These are phyloP conservation scores for Tupiocoris notatus DNA, from an alignment of 2,888 invertebrate genomes.

Conservation along the genomic window DNA sequence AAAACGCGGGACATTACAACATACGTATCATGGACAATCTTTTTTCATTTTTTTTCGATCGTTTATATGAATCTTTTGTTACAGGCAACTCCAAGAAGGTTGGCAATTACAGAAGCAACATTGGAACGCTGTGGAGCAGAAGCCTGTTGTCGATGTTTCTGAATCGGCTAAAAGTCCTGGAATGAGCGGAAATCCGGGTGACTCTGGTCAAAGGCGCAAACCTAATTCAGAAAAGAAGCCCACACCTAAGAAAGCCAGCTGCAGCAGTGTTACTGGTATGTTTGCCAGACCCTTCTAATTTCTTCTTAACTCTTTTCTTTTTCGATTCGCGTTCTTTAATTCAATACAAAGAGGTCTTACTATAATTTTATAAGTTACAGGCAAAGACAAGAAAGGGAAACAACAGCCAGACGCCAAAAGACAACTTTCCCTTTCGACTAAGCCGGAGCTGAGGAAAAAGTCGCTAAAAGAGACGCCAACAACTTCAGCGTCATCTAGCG, in stretches of 20 bases:
- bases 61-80: neutral
- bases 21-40: no score
- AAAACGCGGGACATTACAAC: no score
- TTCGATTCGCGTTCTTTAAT: no score
- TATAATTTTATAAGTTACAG: neutral
- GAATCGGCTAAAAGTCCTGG: constrained; percentile 16
- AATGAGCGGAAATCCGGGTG: neutral
- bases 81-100: constrained; percentile 57
- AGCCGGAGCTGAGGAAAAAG: constrained; percentile 30
- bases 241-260: constrained; percentile 8
- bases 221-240: constrained; percentile 35
- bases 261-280: no score
- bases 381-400: constrained; percentile 3
- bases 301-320: no score
- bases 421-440: constrained; percentile 11
- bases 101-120: constrained; percentile 64
- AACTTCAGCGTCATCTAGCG: neutral
- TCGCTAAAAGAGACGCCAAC: constrained; percentile 5
- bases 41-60: no score
- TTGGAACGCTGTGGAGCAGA: constrained; percentile 55
- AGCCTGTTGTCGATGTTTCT: constrained; percentile 33
- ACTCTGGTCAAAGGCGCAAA: constrained; percentile 40
- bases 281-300: no score
- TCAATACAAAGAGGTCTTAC: neutral
- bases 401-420: constrained; percentile 19